Conservation (phyloP, 1,140 invertebrate species). For the Papilio dardanus region DNA sequence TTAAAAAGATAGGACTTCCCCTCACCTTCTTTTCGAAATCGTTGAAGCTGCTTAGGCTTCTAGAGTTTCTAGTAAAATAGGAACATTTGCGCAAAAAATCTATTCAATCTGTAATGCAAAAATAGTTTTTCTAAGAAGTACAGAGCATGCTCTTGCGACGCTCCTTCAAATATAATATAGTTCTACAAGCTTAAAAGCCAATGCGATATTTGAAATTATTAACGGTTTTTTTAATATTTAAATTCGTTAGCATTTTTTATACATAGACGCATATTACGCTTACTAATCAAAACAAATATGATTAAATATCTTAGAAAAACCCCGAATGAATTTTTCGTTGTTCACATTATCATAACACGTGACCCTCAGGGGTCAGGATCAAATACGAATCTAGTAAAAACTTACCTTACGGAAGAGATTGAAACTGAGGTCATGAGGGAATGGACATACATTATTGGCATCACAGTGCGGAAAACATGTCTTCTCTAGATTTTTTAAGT, state of each 20-base stretch:
- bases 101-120: background rate
- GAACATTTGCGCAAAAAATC: background rate
- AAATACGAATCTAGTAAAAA: no score
- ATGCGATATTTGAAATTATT: background rate
- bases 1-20: background rate
- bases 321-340: no score
- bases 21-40: background rate
- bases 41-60: background rate
- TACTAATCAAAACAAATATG: background rate
- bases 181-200: background rate
- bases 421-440: no score
- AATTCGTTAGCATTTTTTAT: background rate
- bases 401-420: no score
- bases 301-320: background rate
- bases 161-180: background rate
- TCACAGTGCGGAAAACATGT: no score
- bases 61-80: no score
- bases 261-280: no score
- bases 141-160: background rate
- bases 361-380: no score
- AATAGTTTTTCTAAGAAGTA: background rate
- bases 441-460: no score
- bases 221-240: background rate
- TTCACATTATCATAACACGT: no score
- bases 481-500: no score